Evolutionary conservation across 2,888 invertebrate genomes (phyloP), one percentile per base, ranked within the genome.

Genomic region (Acronicta psi): DNA sequence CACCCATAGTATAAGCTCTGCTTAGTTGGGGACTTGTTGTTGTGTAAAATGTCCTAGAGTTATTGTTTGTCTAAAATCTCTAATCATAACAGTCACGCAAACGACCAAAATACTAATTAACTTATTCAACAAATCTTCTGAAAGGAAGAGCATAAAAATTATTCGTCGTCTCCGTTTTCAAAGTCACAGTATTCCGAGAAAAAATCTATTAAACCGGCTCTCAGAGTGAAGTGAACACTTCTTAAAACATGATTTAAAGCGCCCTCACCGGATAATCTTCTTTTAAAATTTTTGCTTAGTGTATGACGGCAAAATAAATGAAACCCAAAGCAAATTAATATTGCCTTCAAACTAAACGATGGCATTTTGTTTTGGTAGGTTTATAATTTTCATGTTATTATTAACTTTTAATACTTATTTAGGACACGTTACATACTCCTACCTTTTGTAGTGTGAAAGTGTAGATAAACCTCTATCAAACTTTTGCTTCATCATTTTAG

Each of bases 381-480:
- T 42, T n/a, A 8, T 53, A 23, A 46, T 43, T 42, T 10, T 43
- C 38, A 8, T 59, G 41, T 70, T 73, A 63, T 69, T 54, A 44
- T 44, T 51, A 61, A 69, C 56, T 66, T 67, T 31, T 55, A 65
- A 59, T 65, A 67, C 61, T 62, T 77, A 69, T 77, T 63, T 74
- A 59, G 72, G 72, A 59, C 54, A 20, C 34, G 36, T 50, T 47
- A 45, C 43, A 23, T 46, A 9, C 43, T 34, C 18, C 13, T 72
- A 66, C 58, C 59, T 69, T 69, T 64, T 50, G 58, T 55, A 66
- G 59, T 74, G 62, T 60, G 46, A 66, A 56, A 68, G n/a, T n/a
- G n/a, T n/a, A n/a, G 63, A 60, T 74, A 74, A 74, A 54, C 61
- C 59, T 51, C 44, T 46, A 75, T 72, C 63, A 54, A 77, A 74